phyloP scores from a whole-genome alignment of 2,797 vertebrate genomes.

The Leptoclinus maculatus region DNA sequence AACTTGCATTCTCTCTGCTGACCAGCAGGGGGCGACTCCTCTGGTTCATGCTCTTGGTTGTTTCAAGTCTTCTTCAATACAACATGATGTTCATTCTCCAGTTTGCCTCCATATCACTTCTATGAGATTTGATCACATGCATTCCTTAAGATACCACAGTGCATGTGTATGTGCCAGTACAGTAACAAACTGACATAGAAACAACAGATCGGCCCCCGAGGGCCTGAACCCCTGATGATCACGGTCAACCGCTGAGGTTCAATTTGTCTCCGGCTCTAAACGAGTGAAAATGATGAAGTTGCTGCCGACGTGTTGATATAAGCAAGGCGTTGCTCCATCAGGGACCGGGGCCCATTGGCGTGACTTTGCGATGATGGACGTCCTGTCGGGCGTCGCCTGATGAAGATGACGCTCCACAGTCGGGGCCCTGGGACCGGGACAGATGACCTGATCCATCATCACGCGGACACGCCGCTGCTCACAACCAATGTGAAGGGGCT shows the following conservation, averaged over 20 bases:
- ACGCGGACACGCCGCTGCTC: slow-evolving; percentile 39
- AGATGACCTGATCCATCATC: slow-evolving; percentile 78
- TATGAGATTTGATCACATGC: background rate
- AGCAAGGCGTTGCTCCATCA: slow-evolving; percentile 48
- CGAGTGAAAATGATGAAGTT: slow-evolving; percentile 51
- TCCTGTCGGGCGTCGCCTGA: slow-evolving; percentile 73
- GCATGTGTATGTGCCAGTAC: background rate
- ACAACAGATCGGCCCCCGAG: background rate
- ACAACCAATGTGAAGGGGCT: slow-evolving; percentile 39
- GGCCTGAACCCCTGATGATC: slow-evolving; percentile 11
- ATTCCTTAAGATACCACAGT: background rate
- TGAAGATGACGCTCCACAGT: slow-evolving; percentile 74
- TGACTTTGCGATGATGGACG: slow-evolving; percentile 72
- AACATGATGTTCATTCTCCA: no score
- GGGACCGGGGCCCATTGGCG: slow-evolving; percentile 37
- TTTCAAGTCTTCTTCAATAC: no score
- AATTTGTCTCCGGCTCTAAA: slow-evolving; percentile 35
- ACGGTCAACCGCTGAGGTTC: slow-evolving; percentile 15
- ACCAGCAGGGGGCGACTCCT: no score
- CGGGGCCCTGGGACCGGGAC: slow-evolving; percentile 54
- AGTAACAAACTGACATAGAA: background rate
- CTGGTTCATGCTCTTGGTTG: no score
- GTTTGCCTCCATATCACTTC: background rate
- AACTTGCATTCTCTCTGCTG: no score
- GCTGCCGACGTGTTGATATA: slow-evolving; percentile 46